These are phyloP conservation scores for Nyctalus aviator DNA, from an alignment of 2,797 vertebrate species.

Conservation along the genomic window DNA sequence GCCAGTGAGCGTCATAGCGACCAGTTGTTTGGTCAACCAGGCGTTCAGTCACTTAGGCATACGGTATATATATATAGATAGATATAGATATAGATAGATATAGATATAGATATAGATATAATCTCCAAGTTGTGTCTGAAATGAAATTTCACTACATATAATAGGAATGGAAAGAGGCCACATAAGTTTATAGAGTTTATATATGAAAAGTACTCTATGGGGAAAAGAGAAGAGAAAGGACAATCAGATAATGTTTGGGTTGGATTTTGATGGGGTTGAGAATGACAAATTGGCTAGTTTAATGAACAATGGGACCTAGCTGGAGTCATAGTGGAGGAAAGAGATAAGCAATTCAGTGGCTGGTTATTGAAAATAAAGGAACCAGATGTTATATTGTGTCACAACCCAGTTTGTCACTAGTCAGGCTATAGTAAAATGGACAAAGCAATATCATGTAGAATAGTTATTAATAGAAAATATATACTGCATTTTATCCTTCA, in stretches of 20 bases:
- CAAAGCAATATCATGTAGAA: background rate
- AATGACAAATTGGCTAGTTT: background rate
- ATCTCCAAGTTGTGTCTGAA: background rate
- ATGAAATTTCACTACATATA: background rate
- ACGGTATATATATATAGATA: too few species aligned
- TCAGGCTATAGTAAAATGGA: background rate
- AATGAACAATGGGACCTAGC: background rate
- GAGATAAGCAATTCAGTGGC: background rate
- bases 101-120: too few species aligned
- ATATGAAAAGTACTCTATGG: background rate
- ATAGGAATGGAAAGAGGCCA: background rate
- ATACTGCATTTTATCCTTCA: background rate
- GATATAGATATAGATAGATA: too few species aligned
- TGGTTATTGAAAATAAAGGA: background rate
- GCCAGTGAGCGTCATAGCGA: too few species aligned
- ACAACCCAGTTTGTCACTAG: background rate
- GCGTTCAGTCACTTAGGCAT: too few species aligned
- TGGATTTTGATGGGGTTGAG: background rate
- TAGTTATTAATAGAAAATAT: background rate
- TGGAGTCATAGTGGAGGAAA: background rate
- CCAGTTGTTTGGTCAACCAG: too few species aligned
- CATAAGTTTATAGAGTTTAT: background rate
- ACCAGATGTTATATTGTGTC: background rate
- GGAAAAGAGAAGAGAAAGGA: background rate
- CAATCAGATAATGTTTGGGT: background rate